Base-by-base conservation (phyloP, 2,888 invertebrate genomes). In the Sabellastarte sp. region DNA sequence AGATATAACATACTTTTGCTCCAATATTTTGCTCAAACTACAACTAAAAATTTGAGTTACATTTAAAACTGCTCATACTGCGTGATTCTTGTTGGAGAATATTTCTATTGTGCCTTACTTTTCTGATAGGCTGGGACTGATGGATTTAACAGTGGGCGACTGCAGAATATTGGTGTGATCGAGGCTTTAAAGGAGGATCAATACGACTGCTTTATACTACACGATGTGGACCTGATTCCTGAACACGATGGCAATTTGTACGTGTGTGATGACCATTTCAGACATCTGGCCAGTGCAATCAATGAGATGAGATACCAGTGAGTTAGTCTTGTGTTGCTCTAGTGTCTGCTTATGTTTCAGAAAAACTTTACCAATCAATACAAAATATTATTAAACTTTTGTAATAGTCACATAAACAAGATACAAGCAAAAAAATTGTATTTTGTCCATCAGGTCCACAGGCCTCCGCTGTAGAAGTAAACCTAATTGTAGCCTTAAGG, bases 221-320 rank as follows among this genome's bases (percentile, higher is more conserved):
- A 81, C 65, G 81, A 81, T 66, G 86, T 84, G 15, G 86, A 86
- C 70, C 78, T 86, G 72, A 79, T 86, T 55, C 85, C 85, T 0
- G 80, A 85, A 68, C 79, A 84, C 64, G 82, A 85, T 67, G 74
- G 81, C 60, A 84, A 82, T 68, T 74, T 84, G 2, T 86, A 85
- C 70, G 72, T 80, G 63, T 85, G 85, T 71, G 82, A 82, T 57
- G 73, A 78, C 15, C 74, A 79, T 33, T 83, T 84, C 5, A 72
- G 82, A 1, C 85, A 85, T 72, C 69, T 86, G 31, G 81, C 85
- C 3, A 81, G 85, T 2, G 79, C 77, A 65, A 84, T 86, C 51
- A 82, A 82, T 68, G 84, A 83, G 66, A 81, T 84, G 70, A 80
- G 85, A 71, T 86, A 86, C 67, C 84, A 84, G 84, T 84, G 67